Evolutionary conservation across 2,888 invertebrate genomes (phyloP).

Genomic region (Masnerella sp.): DNA sequence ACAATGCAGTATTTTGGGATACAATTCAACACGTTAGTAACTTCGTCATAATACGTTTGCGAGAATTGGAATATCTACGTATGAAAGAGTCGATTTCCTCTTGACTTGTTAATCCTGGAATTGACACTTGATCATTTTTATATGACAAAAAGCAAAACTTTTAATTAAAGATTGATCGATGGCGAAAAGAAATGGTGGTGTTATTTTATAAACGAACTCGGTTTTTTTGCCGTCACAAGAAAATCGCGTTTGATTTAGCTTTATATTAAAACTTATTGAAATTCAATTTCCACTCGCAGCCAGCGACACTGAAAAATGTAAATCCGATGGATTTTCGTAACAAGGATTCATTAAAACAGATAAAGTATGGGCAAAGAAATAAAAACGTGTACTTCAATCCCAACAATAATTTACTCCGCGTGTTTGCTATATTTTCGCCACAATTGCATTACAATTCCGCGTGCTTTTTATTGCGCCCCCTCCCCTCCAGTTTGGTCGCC

Average conservation of each 20-base stretch:
- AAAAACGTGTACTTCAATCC: slow-evolving; percentile 26
- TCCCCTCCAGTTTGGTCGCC: not conserved
- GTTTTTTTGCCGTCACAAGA: not conserved
- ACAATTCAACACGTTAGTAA: too few relatives aligned
- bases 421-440: slow-evolving; percentile 20
- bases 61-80: too few relatives aligned
- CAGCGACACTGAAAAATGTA: slow-evolving; percentile 41
- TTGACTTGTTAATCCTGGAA: too few relatives aligned
- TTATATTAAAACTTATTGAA: slow-evolving; percentile 30
- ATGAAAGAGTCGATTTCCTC: too few relatives aligned
- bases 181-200: not conserved
- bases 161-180: slow-evolving; percentile 17
- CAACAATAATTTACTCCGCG: slow-evolving; percentile 32
- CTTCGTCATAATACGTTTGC: too few relatives aligned
- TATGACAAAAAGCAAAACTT: not conserved
- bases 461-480: slow-evolving; percentile 20
- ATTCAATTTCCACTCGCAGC: slow-evolving; percentile 31
- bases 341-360: slow-evolving; percentile 39
- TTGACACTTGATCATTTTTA: not conserved
- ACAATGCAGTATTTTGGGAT: too few relatives aligned
- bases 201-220: slow-evolving; percentile 14
- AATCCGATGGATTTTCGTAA: slow-evolving; percentile 35
- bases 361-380: slow-evolving; percentile 29
- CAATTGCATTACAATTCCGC: slow-evolving; percentile 33
- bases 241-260: slow-evolving; percentile 20